Conservation (phyloP, 2,113 vertebrate genomes). For the Indicator indicator region DNA sequence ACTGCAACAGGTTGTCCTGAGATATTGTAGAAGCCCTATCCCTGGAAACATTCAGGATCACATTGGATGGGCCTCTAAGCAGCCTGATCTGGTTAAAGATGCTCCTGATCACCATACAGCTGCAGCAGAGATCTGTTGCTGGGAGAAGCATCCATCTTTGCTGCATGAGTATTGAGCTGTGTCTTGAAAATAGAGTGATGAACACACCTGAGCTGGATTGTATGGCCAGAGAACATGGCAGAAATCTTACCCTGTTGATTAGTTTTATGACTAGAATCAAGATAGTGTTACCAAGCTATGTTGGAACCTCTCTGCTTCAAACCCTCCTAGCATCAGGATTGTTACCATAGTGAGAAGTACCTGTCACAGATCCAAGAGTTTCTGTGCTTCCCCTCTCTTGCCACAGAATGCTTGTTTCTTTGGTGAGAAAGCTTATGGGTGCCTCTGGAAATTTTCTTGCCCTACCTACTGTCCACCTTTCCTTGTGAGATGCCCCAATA, state of each 20-base stretch:
- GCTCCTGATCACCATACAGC: not conserved
- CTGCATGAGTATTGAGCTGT: rapidly evolving
- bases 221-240: not conserved
- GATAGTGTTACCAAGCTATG: not conserved
- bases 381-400: not conserved
- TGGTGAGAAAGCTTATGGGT: not conserved
- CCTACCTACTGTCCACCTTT: not conserved
- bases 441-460: not conserved
- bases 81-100: not conserved
- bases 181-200: not conserved
- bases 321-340: rapidly evolving
- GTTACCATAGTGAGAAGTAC: not conserved
- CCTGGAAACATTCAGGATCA: not conserved
- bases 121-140: not conserved
- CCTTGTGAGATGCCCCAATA: not conserved
- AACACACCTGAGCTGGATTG: not conserved
- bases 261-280: not conserved
- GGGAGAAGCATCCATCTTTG: not conserved
- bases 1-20: not conserved
- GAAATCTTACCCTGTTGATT: not conserved
- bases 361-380: not conserved
- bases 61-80: not conserved
- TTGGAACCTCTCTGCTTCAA: not conserved
- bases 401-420: not conserved
- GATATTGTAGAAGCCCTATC: not conserved